These are phyloP conservation scores for Onychomys arenicola DNA, from an alignment of 2,797 vertebrate species.

Conservation along the genomic window DNA sequence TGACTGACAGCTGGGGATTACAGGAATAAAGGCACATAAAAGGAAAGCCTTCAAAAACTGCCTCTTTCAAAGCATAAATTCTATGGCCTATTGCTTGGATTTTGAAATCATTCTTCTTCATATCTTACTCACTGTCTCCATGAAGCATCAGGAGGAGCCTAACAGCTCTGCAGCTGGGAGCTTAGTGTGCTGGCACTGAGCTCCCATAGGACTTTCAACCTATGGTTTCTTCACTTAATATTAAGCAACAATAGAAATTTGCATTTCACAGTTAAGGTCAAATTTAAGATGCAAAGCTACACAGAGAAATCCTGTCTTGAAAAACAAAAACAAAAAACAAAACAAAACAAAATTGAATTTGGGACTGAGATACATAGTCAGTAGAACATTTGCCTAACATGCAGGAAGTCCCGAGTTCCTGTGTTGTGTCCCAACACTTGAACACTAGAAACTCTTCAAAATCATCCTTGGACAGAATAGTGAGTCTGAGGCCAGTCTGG, in stretches of 20 bases:
- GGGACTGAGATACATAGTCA: background rate
- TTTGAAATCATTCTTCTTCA: background rate
- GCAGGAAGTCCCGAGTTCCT: background rate
- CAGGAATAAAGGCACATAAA: background rate
- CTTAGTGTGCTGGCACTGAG: background rate
- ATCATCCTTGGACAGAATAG: background rate
- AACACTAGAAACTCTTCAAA: background rate
- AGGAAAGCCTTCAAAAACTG: background rate
- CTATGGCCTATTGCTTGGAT: background rate
- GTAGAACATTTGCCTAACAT: background rate
- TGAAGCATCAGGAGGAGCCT: slow-evolving; percentile 7
- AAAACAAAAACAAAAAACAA: too few relatives aligned
- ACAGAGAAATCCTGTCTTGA: too few relatives aligned
- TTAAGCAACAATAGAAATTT: slow-evolving; percentile 35
- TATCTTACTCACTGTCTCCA: background rate
- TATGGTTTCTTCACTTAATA: slow-evolving; percentile 3
- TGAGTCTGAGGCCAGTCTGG: background rate
- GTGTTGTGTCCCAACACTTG: background rate
- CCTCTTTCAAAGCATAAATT: background rate
- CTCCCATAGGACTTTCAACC: background rate
- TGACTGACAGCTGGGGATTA: background rate
- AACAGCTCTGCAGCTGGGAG: background rate
- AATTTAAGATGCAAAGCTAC: slow-evolving; percentile 39
- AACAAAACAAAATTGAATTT: slow-evolving; percentile 13
- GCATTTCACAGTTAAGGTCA: slow-evolving; percentile 42